A percentile compares a stretch with the other conserved stretches of the same genome.
phyloP scores from a whole-genome alignment of 2,797 vertebrate species.

The Smutsia temminckii region DNA sequence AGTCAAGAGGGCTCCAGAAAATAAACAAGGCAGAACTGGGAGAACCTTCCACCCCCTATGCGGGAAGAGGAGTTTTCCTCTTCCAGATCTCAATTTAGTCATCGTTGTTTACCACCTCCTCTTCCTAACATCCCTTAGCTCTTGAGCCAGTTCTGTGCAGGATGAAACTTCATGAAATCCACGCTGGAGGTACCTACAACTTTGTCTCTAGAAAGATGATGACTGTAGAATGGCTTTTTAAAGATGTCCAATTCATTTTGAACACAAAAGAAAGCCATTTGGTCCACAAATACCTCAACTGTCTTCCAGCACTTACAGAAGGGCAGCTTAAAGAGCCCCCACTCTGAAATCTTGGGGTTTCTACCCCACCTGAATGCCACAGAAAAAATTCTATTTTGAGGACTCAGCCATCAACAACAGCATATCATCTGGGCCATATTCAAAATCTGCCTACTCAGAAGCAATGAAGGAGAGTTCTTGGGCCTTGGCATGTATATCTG shows the following conservation, averaged over 20 bases:
- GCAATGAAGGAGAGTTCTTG: not conserved
- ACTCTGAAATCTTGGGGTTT: not conserved
- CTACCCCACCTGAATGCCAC: not conserved
- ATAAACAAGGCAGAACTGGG: not conserved
- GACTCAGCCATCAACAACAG: not conserved
- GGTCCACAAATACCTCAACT: not conserved
- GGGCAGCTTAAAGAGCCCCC: not conserved
- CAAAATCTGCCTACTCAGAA: not conserved
- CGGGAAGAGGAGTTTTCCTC: not conserved
- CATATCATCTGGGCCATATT: not conserved
- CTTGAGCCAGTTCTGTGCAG: not conserved
- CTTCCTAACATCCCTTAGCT: not conserved
- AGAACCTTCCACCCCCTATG: not conserved
- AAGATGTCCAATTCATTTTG: not conserved
- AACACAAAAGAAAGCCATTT: not conserved
- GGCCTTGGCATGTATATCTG: too few relatives aligned
- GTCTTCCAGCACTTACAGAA: not conserved
- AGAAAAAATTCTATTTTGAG: not conserved
- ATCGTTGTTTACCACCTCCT: not conserved
- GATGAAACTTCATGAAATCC: not conserved
- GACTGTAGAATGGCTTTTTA: not conserved
- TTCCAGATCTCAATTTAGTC: not conserved
- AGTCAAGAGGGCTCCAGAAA: not conserved
- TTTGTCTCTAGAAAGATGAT: not conserved
- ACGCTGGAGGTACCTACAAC: not conserved